Evolutionary conservation across 2,888 invertebrate genomes (phyloP), one percentile per base, ranked within the genome.

Genomic region (Dasysyrphus albostriatus): DNA sequence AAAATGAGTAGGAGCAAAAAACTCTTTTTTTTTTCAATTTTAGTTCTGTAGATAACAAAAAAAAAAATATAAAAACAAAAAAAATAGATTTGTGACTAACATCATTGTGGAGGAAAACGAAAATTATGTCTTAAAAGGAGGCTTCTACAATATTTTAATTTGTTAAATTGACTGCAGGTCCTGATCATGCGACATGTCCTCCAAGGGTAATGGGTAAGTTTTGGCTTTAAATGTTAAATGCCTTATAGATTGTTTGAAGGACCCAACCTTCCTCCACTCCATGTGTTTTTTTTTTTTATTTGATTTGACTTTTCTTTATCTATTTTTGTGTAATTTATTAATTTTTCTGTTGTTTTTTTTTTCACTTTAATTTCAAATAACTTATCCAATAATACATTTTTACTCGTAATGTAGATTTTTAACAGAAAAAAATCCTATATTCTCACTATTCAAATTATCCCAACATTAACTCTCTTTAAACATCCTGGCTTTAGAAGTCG

Each of bases 171-270:
- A 90, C 90, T 89, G 89, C 91, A 93, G 93, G 93, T 93, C 93
- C 93, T 88, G 92, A 93, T 91, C 93, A 93, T 90, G 91, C 91
- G 89, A 92, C 93, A 89, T 93, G 93, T 91, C 92, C 92, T 89
- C 92, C 93, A 89, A 91, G 93, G 91, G 91, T 92, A 77, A 92
- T 92, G 91, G 93, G 93, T 93, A 93, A 93, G 93, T 93, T 89
- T 16, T 49, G 85, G 88, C 89, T 88, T 89, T 89, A 87, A 79
- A 80, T 89, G 89, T 88, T 89, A 81, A 73, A 81, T 73, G 47
- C 87, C 58, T 56, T 51, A 16, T 37, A 73, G 47, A 12, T 47
- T 67, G 67, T 69, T 69, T 69, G 51, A 67, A 67, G 58, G 73
- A 81, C 67, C 72, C 78, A 70, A 47, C 70, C 76, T 42, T 51